Evolutionary conservation across 2,797 vertebrate genomes (phyloP).

Genomic region (Molossus molossus): DNA sequence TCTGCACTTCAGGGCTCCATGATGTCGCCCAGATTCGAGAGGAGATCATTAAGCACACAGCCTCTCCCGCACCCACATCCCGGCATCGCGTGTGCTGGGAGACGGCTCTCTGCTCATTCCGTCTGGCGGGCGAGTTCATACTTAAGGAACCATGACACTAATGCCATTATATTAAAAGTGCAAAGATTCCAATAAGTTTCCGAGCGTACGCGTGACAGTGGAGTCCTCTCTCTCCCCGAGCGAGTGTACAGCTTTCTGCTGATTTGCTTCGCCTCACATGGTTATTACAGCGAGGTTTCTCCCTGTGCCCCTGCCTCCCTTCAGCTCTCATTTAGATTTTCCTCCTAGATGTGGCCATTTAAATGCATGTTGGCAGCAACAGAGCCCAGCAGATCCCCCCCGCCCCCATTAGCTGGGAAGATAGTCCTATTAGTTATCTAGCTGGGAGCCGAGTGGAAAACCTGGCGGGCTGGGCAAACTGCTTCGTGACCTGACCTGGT

Average conservation of each 20-base stretch:
- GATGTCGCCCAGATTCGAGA: neutral
- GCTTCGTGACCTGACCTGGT: conserved; percentile 73
- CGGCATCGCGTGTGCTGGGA: accelerated
- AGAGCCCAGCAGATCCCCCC: conserved; percentile 67
- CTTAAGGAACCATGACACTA: conserved; percentile 66
- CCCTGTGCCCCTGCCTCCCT: conserved; percentile 77
- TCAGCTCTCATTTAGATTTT: conserved; percentile 81
- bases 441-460: conserved; percentile 75
- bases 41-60: neutral
- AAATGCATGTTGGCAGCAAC: conserved; percentile 83
- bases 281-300: conserved; percentile 74
- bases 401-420: conserved; percentile 73
- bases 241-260: conserved; percentile 56
- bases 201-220: neutral
- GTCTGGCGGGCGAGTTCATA: neutral
- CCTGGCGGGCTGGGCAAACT: conserved; percentile 52
- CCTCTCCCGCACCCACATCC: neutral
- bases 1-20: neutral
- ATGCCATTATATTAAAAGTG: conserved; percentile 73
- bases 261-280: conserved; percentile 77
- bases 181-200: conserved; percentile 62
- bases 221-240: conserved; percentile 64
- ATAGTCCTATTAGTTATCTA: conserved; percentile 79
- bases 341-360: conserved; percentile 81
- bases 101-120: neutral